A percentile compares a stretch with the other conserved stretches of the same genome.
Evolutionary conservation across 23 tunicate species (phyloP).

Genomic region (Oikopleura albicans): DNA sequence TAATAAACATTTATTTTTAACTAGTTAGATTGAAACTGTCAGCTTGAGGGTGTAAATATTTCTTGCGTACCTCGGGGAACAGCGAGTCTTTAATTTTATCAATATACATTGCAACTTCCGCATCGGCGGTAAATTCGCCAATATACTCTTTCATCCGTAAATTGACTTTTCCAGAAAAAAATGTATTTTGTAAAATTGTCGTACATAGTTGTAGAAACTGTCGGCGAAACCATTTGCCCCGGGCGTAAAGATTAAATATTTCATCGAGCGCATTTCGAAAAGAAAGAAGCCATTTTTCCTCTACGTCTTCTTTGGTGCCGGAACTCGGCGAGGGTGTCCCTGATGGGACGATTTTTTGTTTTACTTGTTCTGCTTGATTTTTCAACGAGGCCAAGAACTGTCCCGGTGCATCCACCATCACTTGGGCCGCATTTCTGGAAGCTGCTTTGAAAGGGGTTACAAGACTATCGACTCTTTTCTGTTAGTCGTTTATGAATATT

Average conservation of each 20-base stretch:
- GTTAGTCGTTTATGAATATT: too few species aligned
- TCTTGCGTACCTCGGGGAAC: neutral
- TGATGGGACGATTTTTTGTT: neutral
- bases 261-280: neutral
- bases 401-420: neutral
- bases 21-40: too few species aligned
- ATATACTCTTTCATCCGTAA: neutral
- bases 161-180: neutral
- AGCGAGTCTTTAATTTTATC: neutral
- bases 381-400: neutral
- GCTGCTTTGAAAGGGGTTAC: neutral
- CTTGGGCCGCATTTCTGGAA: neutral
- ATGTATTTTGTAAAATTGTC: neutral
- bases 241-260: neutral
- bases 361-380: neutral
- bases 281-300: neutral
- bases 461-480: neutral
- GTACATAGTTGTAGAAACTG: neutral
- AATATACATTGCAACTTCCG: neutral
- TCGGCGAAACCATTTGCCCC: neutral
- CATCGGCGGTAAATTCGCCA: neutral
- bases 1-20: too few species aligned
- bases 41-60: too few species aligned
- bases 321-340: neutral
- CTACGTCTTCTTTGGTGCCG: neutral